Percentiles rank a stretch among this genome's conserved stretches.
phyloP scores from a whole-genome alignment of 2,797 vertebrate genomes.

The Enteromius paludinosus region DNA sequence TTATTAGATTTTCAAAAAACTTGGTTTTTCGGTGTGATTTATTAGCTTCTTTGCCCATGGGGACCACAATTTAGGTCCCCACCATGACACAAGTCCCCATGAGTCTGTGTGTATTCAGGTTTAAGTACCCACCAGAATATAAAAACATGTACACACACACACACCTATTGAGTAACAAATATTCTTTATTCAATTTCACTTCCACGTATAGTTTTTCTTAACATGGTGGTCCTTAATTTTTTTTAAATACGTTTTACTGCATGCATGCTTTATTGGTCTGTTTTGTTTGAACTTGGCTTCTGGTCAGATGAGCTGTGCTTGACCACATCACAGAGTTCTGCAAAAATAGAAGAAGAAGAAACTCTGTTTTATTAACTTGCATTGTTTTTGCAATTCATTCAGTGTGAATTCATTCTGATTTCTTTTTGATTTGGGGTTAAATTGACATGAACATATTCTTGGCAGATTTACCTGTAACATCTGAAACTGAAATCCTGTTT shows the following conservation, averaged over 20 bases:
- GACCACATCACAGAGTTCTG: conserved; percentile 17
- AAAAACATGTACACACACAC: background rate
- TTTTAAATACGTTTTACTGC: background rate
- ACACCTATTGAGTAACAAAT: background rate
- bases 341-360: background rate
- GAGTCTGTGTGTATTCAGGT: too few relatives aligned
- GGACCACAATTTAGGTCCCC: too few relatives aligned
- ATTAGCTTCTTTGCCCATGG: too few relatives aligned
- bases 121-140: too few relatives aligned
- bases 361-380: background rate
- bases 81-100: too few relatives aligned
- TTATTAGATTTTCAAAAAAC: too few relatives aligned
- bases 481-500: background rate
- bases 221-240: background rate
- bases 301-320: background rate
- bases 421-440: background rate
- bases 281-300: conserved; percentile 7
- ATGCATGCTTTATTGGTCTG: background rate
- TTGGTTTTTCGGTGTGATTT: too few relatives aligned
- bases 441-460: background rate
- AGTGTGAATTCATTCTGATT: background rate
- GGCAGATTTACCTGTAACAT: background rate
- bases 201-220: background rate
- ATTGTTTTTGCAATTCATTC: background rate
- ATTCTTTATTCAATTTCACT: background rate